These are phyloP conservation scores for Panulirus ornatus DNA, from an alignment of 1,140 invertebrate genomes.

Conservation along the genomic window DNA sequence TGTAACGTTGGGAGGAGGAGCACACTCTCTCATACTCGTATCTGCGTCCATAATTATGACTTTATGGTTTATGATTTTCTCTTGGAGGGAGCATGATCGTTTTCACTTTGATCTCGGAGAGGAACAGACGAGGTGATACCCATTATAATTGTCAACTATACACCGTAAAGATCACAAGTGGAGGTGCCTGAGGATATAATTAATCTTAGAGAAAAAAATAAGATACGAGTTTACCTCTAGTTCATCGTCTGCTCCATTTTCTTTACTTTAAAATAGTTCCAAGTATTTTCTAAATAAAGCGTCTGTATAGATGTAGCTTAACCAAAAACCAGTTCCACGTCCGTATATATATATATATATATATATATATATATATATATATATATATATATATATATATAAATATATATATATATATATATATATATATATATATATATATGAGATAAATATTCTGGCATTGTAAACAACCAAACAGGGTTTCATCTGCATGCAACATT, in stretches of 20 bases:
- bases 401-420: neutral
- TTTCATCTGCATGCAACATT: neutral
- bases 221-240: no score
- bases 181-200: no score
- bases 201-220: no score
- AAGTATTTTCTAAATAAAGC: neutral
- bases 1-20: no score
- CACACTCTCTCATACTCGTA: no score
- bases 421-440: slow-evolving; percentile 6
- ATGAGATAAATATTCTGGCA: neutral
- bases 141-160: no score
- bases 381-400: neutral
- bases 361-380: neutral
- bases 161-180: no score
- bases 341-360: neutral
- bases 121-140: no score
- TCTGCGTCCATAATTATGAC: no score
- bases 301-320: neutral
- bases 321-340: neutral
- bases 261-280: neutral
- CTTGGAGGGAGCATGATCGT: no score
- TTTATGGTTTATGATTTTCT: no score
- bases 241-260: neutral
- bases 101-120: no score
- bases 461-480: neutral